Evolutionary conservation across 2,113 vertebrate species (phyloP).

Genomic region (Poeciliopsis occidentalis): DNA sequence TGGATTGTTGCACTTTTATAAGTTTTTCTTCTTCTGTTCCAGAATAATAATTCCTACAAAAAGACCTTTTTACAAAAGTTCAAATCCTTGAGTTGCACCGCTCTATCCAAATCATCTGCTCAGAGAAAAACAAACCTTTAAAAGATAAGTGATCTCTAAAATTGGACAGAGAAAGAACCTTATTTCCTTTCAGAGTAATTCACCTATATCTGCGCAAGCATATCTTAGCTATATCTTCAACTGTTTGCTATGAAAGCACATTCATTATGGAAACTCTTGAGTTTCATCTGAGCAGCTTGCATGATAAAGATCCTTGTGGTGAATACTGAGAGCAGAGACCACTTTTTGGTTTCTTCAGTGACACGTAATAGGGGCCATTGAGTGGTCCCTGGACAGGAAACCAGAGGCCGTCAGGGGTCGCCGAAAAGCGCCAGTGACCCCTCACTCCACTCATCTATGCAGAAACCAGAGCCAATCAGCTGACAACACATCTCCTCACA

Average conservation of each 20-base stretch:
- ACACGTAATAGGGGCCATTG: conserved; percentile 67
- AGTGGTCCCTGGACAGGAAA: conserved; percentile 70
- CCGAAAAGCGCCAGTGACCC: conserved; percentile 68
- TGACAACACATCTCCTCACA: conserved; percentile 73
- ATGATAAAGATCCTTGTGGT: conserved; percentile 55
- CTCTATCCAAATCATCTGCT: conserved; percentile 50
- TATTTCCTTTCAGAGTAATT: conserved; percentile 64
- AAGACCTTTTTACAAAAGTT: background rate
- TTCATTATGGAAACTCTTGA: conserved; percentile 65
- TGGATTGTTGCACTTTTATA: background rate
- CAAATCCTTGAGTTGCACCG: conserved; percentile 46
- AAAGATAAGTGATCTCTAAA: conserved; percentile 37
- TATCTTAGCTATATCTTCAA: conserved; percentile 64
- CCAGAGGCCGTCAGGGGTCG: conserved; percentile 62
- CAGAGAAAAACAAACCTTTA: conserved; percentile 54
- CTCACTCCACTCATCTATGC: conserved; percentile 67
- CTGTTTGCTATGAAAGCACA: conserved; percentile 47
- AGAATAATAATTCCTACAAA: background rate
- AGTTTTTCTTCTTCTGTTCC: background rate
- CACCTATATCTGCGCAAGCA: conserved; percentile 51
- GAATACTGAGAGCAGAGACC: conserved; percentile 61
- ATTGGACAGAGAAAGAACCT: conserved; percentile 50
- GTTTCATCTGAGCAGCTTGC: conserved; percentile 64
- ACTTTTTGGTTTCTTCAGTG: conserved; percentile 71
- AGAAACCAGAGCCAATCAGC: conserved; percentile 64